phyloP scores from a whole-genome alignment of 2,113 vertebrate species.

The Recurvirostra avosetta region DNA sequence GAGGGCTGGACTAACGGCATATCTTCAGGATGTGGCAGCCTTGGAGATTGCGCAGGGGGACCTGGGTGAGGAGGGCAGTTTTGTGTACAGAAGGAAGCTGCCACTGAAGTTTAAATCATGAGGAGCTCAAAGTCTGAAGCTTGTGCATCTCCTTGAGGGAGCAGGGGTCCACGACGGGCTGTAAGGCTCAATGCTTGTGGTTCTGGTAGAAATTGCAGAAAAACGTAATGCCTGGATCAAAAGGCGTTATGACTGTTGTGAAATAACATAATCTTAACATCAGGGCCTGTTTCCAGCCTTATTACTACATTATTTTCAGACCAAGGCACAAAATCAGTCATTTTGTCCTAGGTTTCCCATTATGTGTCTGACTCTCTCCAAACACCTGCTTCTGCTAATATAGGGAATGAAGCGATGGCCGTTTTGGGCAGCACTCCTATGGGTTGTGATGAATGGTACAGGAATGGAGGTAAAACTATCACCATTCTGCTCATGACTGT shows the following conservation, averaged over 20 bases:
- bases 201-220: background rate
- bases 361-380: background rate
- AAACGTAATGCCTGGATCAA: background rate
- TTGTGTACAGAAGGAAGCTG: background rate
- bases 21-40: background rate
- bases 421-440: background rate
- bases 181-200: background rate
- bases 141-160: background rate
- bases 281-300: background rate
- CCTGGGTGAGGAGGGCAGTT: background rate
- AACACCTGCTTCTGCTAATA: background rate
- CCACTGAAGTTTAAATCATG: background rate
- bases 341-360: background rate
- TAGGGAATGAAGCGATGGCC: background rate
- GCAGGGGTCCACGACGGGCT: fast-evolving
- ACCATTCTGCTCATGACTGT: fast-evolving
- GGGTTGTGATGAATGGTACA: background rate
- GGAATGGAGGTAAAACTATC: background rate
- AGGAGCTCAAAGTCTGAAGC: background rate
- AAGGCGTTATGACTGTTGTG: background rate
- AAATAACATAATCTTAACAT: background rate
- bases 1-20: fast-evolving
- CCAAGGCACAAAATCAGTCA: background rate
- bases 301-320: background rate
- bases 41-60: background rate